Conservation (phyloP, 1,140 invertebrate species). For the Diuraphis noxia region DNA sequence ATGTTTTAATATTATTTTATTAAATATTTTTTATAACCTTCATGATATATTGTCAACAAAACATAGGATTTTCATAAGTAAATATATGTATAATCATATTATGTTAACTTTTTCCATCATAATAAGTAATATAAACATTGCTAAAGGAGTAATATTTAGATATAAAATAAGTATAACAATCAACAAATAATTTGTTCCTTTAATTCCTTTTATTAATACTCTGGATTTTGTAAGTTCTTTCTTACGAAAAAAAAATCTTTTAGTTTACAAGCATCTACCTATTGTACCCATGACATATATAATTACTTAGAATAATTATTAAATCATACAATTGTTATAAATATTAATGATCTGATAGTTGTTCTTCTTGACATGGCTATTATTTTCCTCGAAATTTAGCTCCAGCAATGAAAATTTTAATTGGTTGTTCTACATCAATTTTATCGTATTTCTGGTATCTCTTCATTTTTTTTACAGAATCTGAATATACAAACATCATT, state of each 20-base stretch:
- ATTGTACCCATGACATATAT: too few relatives aligned
- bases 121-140: not conserved
- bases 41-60: not conserved
- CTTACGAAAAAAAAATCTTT: not conserved
- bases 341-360: not conserved
- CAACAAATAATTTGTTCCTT: not conserved
- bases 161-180: not conserved
- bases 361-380: not conserved
- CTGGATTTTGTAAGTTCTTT: not conserved
- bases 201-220: not conserved
- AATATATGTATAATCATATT: not conserved
- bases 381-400: not conserved
- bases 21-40: not conserved
- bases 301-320: not conserved
- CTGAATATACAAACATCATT: not conserved
- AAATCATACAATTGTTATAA: not conserved
- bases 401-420: not conserved
- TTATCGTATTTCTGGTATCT: not conserved
- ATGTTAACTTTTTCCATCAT: not conserved
- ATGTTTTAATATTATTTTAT: not conserved
- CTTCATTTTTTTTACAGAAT: not conserved
- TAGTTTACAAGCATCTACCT: not conserved
- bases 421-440: not conserved
- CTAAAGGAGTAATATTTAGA: not conserved
- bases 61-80: not conserved